Evolutionary conservation across 2,797 vertebrate genomes (phyloP).

Genomic region (Gymnothorax reevesii): DNA sequence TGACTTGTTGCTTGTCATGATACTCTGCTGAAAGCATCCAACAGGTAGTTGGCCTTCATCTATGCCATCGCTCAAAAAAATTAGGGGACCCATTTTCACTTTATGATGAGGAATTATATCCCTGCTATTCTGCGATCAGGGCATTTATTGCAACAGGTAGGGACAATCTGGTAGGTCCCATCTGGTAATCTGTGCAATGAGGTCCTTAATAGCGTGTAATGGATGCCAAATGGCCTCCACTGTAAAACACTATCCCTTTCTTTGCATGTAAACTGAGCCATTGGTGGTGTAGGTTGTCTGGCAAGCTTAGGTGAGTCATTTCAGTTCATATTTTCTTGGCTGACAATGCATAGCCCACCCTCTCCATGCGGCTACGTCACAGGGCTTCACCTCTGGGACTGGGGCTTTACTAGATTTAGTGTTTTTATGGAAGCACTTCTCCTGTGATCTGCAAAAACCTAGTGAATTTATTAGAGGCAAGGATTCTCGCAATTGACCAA

Average conservation of each 20-base stretch:
- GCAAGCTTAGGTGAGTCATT: background rate
- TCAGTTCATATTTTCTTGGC: background rate
- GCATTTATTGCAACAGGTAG: background rate
- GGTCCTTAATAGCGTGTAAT: background rate
- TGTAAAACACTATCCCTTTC: background rate
- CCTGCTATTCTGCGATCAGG: background rate
- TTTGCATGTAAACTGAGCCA: background rate
- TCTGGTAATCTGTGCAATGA: background rate
- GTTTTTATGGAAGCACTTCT: background rate
- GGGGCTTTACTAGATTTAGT: background rate
- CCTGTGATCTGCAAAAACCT: background rate
- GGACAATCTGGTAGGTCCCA: background rate
- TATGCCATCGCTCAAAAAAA: background rate
- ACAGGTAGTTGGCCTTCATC: background rate
- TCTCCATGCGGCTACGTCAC: background rate
- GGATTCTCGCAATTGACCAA: too few relatives aligned
- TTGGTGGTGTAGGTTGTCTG: background rate
- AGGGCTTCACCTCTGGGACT: background rate
- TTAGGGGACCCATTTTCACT: background rate
- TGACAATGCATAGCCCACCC: background rate
- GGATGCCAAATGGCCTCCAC: background rate
- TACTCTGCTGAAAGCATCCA: background rate
- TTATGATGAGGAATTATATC: background rate
- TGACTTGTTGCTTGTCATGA: background rate
- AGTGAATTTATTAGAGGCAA: too few relatives aligned